A percentile compares a stretch with the other conserved stretches of the same genome.
phyloP scores from a whole-genome alignment of 1,140 invertebrate species.

The Drosophila kohkoa region DNA sequence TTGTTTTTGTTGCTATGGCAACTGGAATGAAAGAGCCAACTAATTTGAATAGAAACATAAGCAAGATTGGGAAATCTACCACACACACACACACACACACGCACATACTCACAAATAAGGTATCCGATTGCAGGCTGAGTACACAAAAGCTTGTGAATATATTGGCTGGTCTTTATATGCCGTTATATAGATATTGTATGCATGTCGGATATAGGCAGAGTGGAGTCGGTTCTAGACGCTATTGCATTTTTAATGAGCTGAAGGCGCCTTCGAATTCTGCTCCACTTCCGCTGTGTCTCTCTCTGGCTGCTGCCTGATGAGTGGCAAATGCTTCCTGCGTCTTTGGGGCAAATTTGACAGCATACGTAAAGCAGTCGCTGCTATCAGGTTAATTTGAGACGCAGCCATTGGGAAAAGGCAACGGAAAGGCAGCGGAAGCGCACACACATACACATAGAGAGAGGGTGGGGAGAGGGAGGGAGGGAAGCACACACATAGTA shows the following conservation, averaged over 20 bases:
- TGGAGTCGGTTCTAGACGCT: constrained; percentile 28
- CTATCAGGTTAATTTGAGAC: constrained; percentile 65
- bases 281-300: constrained; percentile 57
- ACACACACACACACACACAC: background rate
- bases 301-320: constrained; percentile 40
- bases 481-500: background rate
- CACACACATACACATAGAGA: constrained; percentile 39
- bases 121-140: constrained; percentile 13
- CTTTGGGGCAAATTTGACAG: constrained; percentile 61
- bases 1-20: background rate
- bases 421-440: constrained; percentile 59
- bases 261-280: constrained; percentile 55
- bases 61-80: constrained; percentile 3
- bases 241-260: constrained; percentile 75
- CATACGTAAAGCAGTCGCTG: constrained; percentile 47
- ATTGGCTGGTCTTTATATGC: constrained; percentile 64
- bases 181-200: constrained; percentile 48
- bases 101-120: background rate
- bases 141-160: constrained; percentile 52
- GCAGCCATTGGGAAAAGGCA: constrained; percentile 46
- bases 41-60: constrained; percentile 5
- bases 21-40: background rate
- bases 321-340: constrained; percentile 62
- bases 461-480: background rate
- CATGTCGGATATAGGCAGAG: constrained; percentile 42